These are phyloP conservation scores for Lutjanus erythropterus DNA, from an alignment of 2,113 vertebrate genomes.

Conservation along the genomic window DNA sequence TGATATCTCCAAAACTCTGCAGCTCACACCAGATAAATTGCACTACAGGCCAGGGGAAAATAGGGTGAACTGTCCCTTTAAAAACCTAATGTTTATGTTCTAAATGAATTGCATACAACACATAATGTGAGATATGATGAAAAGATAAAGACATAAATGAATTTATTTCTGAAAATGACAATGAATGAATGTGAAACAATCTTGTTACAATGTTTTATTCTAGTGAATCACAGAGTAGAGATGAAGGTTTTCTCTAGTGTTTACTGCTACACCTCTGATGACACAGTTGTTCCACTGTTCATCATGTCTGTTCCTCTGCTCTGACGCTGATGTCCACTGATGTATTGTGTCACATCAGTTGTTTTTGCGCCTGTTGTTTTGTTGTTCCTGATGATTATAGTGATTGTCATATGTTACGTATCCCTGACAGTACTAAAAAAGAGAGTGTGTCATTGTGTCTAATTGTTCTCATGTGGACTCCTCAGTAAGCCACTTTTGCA, in stretches of 20 bases:
- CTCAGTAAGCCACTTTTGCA: slow-evolving; percentile 85
- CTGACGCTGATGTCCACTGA: background rate
- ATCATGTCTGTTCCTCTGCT: background rate
- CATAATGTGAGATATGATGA: background rate
- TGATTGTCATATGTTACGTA: slow-evolving; percentile 2
- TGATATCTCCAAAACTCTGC: no score
- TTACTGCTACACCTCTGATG: background rate
- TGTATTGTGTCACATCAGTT: background rate
- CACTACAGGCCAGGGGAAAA: no score
- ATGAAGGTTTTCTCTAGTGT: background rate
- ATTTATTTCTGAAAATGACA: background rate
- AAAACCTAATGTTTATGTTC: background rate
- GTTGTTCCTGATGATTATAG: slow-evolving; percentile 3
- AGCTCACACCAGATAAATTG: no score
- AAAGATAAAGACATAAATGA: background rate
- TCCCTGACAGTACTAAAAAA: slow-evolving; percentile 20
- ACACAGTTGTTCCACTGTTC: background rate
- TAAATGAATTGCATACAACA: background rate
- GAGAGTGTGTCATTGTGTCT: background rate
- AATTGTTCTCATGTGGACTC: slow-evolving; percentile 54
- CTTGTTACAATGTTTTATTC: background rate
- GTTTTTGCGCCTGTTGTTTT: background rate
- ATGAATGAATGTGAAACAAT: background rate
- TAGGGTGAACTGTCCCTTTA: no score
- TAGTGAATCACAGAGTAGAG: background rate